phyloP scores from a whole-genome alignment of 1,140 invertebrate species.

The Saccostrea cuccullata region DNA sequence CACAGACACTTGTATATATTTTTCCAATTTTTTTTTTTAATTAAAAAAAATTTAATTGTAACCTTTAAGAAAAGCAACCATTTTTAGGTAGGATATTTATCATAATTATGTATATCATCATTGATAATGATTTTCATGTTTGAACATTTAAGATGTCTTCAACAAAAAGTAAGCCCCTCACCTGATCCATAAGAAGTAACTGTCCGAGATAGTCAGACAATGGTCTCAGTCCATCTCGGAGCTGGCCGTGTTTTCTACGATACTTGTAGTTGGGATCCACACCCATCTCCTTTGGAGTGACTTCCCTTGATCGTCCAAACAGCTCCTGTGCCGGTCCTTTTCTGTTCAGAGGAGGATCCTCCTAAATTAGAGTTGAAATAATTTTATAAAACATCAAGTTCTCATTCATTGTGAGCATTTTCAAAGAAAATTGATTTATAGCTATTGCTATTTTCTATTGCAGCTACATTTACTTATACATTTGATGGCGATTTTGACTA shows the following conservation, averaged over 20 bases:
- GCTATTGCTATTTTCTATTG: no score
- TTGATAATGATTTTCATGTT: no score
- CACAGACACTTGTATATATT: no score
- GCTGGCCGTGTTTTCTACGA: conserved; percentile 46
- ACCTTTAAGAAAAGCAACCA: no score
- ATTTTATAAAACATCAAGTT: not conserved
- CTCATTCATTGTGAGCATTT: not conserved
- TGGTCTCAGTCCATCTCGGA: not conserved
- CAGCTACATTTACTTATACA: no score
- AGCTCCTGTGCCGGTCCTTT: not conserved
- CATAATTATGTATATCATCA: no score
- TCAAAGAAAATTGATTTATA: no score
- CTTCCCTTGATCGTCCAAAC: not conserved
- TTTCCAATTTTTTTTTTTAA: no score
- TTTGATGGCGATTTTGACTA: no score
- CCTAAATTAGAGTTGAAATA: not conserved
- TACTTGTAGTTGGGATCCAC: conserved; percentile 40
- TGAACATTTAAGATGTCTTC: no score
- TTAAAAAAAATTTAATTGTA: no score
- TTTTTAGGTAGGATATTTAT: no score
- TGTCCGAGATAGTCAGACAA: conserved; percentile 27
- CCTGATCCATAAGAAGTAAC: conserved; percentile 37
- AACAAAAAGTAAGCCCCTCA: not conserved
- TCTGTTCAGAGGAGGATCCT: not conserved
- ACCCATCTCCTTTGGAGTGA: not conserved